Evolutionary conservation across 2,113 vertebrate genomes (phyloP), one percentile per base, ranked within the genome.

Genomic region (Cavia porcellus): DNA sequence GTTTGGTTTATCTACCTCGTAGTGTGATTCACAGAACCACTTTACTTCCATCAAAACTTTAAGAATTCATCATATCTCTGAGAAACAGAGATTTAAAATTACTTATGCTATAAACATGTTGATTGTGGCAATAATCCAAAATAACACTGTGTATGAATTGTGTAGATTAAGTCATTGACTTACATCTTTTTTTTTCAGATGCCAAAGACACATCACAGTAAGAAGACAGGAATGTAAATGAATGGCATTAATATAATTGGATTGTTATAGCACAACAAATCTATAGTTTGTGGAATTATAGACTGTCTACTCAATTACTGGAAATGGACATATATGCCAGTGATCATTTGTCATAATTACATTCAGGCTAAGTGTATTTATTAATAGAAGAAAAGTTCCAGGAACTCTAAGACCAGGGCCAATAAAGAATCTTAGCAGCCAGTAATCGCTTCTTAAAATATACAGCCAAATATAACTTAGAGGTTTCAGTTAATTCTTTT

Each of bases 371-470:
- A 87, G 68, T 4, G 9, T 91, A 92, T 90, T 96, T 95, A 89
- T 95, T 97, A 95, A 96, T 82, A 88, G 50, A 96, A 55, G 52
- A 74, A 95, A 97, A 96, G 62, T 93, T 97, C 89, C 95, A 96
- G 93, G 93, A 96, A 94, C 72, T 92, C 74, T 82, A 92, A 95
- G 95, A 91, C 13, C 38, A 95, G 38, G 35, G 14, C 83, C 88
- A 70, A 79, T 95, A 92, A 97, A 95, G n/a, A 96, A 90, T 97
- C 3, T 90, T 86, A 91, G 91, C 22, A 96, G 15, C 24, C 66
- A 96, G 66, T 80, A 94, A 57, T n/a, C 47, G 10, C 20, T 82
- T 79, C 66, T 95, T 75, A 84, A 32, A 95, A 45, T 61, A 86
- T 77, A 28, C 45, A 82, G 81, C 11, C 0, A 62, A 57, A 74